phyloP scores from a whole-genome alignment of 2,113 vertebrate species.

The Rostratula benghalensis region DNA sequence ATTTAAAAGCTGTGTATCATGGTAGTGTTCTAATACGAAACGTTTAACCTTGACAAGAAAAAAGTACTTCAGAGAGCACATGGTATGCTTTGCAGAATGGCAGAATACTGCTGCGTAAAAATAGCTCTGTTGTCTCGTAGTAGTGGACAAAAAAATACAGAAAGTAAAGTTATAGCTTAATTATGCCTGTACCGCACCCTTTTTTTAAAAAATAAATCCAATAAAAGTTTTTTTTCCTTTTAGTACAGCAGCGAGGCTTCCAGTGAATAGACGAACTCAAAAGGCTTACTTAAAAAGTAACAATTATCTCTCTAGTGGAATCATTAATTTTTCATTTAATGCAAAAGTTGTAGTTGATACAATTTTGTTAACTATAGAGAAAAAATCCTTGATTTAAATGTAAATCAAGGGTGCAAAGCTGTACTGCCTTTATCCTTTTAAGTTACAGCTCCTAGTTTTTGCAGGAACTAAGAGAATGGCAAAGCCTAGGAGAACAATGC shows the following conservation, averaged over 20 bases:
- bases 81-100: neutral
- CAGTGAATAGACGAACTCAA: neutral
- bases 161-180: neutral
- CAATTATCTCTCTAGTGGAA: neutral
- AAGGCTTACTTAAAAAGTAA: neutral
- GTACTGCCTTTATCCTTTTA: neutral
- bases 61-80: neutral
- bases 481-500: neutral
- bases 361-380: neutral
- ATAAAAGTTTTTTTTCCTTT: neutral
- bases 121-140: neutral
- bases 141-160: accelerated
- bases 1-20: neutral
- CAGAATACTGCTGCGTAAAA: neutral
- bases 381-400: neutral
- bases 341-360: neutral
- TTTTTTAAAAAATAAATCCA: neutral
- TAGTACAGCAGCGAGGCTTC: neutral
- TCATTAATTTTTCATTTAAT: neutral
- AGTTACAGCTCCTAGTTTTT: neutral
- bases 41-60: neutral
- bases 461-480: neutral
- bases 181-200: neutral
- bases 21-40: neutral
- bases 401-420: neutral